phyloP scores from a whole-genome alignment of 2,113 vertebrate genomes.

The Oryzias javanicus region DNA sequence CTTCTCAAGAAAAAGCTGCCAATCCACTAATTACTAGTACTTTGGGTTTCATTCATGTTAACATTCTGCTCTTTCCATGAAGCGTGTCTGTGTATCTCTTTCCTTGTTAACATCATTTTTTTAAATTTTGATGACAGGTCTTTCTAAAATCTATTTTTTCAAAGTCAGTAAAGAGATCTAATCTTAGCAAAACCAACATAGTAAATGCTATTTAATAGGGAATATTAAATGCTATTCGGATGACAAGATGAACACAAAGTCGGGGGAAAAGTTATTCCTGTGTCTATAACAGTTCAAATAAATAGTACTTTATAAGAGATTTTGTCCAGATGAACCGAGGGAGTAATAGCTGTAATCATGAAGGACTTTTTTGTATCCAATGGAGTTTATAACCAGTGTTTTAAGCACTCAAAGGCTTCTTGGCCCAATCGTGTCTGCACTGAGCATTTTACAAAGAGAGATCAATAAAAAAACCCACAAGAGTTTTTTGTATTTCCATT shows the following conservation, averaged over 20 bases:
- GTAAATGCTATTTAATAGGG: slow-evolving; percentile 67
- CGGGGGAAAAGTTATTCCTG: slow-evolving; percentile 48
- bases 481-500: no score
- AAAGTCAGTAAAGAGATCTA: slow-evolving; percentile 67
- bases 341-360: slow-evolving; percentile 65
- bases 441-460: slow-evolving; percentile 9
- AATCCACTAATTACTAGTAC: slow-evolving; percentile 33
- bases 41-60: slow-evolving; percentile 5
- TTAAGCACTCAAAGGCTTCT: slow-evolving; percentile 27
- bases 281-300: slow-evolving; percentile 69
- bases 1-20: slow-evolving; percentile 34
- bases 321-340: slow-evolving; percentile 66
- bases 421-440: slow-evolving; percentile 35
- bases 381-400: slow-evolving; percentile 69
- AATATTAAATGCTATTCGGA: slow-evolving; percentile 64
- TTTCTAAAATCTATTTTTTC: slow-evolving; percentile 68
- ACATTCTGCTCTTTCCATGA: slow-evolving; percentile 53
- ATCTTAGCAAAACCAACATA: slow-evolving; percentile 66
- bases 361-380: slow-evolving; percentile 70
- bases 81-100: slow-evolving; percentile 48
- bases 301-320: slow-evolving; percentile 72
- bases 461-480: slow-evolving; percentile 2
- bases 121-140: slow-evolving; percentile 69
- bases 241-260: slow-evolving; percentile 14
- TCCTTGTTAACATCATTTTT: slow-evolving; percentile 60